Conservation (phyloP, 2,888 invertebrate genomes). For the Cacoxenus indagator region DNA sequence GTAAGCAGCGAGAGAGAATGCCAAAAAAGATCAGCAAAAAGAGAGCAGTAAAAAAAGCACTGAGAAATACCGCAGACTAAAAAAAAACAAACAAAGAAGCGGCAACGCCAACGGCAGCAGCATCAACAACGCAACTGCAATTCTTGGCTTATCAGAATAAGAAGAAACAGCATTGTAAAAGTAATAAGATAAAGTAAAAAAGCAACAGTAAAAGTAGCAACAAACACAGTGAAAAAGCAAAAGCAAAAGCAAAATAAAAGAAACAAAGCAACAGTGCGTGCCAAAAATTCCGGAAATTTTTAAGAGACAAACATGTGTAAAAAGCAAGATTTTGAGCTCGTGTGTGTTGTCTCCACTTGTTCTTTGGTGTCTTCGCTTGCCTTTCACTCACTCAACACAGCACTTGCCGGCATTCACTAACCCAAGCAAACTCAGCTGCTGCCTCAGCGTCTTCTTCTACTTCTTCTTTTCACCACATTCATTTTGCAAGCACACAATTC, state of each 20-base stretch:
- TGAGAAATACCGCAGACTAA: conserved; percentile 27
- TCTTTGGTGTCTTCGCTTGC: neutral
- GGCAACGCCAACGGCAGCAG: conserved; percentile 15
- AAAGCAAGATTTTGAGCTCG: conserved; percentile 55
- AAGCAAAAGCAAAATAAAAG: neutral
- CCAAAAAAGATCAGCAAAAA: conserved; percentile 3
- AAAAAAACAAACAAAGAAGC: conserved; percentile 22
- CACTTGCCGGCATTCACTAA: too few species aligned
- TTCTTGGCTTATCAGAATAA: conserved; percentile 34
- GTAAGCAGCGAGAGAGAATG: conserved; percentile 15
- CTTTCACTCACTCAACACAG: conserved; percentile 3
- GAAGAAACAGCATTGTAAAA: conserved; percentile 20
- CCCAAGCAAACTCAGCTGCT: neutral
- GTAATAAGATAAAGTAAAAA: neutral
- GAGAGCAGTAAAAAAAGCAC: neutral
- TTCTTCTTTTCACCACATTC: neutral
- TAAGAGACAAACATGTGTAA: conserved; percentile 61
- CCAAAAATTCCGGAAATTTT: conserved; percentile 64
- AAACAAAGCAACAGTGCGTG: conserved; percentile 59
- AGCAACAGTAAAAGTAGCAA: conserved; percentile 26
- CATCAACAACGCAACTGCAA: conserved; percentile 27
- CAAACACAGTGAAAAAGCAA: conserved; percentile 6
- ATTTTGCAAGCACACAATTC: conserved; percentile 8
- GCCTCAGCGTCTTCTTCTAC: neutral
- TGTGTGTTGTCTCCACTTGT: conserved; percentile 34